Conservation (phyloP, 2,797 vertebrate genomes). For the Sternotherus odoratus region DNA sequence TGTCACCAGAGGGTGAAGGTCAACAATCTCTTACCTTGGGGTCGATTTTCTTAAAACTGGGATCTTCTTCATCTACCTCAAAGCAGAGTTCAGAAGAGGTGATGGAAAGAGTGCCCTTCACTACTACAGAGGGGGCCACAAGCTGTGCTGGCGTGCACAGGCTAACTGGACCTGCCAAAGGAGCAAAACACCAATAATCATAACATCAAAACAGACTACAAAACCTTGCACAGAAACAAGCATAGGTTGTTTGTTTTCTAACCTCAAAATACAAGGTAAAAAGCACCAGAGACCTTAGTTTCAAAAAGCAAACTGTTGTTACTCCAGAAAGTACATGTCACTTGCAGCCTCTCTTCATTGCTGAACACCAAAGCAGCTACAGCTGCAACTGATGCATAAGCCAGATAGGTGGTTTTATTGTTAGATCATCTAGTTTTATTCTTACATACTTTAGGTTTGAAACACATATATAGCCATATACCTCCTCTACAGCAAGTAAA, state of each 20-base stretch:
- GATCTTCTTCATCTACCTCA: constrained; percentile 97
- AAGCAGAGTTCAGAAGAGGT: constrained; percentile 97
- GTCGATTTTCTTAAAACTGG: constrained; percentile 94
- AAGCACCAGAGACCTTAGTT: background rate
- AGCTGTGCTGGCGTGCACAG: constrained; percentile 94
- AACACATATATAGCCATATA: background rate
- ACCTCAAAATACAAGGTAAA: background rate
- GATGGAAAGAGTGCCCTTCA: constrained; percentile 95
- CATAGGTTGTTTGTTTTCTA: constrained; percentile 6
- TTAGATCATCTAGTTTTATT: constrained; percentile 6
- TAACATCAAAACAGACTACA: background rate
- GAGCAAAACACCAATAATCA: constrained; percentile 41
- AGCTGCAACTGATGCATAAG: constrained; percentile 49
- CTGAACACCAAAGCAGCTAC: constrained; percentile 17
- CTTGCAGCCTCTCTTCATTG: constrained; percentile 51
- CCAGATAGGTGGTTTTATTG: constrained; percentile 27
- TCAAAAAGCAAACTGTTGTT: constrained; percentile 28
- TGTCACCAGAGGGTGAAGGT: constrained; percentile 68
- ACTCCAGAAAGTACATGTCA: constrained; percentile 45
- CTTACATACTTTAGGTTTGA: background rate
- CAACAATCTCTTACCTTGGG: constrained; percentile 91
- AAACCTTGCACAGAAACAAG: background rate
- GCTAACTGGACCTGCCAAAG: constrained; percentile 91
- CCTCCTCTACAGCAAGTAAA: background rate
- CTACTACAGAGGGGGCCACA: constrained; percentile 90